phyloP scores from a whole-genome alignment of 2,113 vertebrate genomes.

The Calypte anna region DNA sequence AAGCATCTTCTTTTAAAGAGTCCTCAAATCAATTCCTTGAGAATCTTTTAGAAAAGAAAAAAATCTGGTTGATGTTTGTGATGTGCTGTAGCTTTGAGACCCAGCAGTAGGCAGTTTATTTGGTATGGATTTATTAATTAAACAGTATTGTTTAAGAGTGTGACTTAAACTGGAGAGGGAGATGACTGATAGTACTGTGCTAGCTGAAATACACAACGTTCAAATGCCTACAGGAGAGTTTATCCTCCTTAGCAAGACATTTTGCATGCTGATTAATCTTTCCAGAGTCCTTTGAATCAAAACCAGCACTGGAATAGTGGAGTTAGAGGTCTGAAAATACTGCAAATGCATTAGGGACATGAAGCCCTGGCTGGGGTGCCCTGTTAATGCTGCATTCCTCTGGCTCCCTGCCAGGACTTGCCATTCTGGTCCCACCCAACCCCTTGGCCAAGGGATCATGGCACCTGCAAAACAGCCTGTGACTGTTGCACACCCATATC shows the following conservation, averaged over 20 bases:
- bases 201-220: background rate
- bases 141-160: background rate
- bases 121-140: background rate
- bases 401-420: background rate
- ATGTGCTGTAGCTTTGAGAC: background rate
- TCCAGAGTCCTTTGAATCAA: background rate
- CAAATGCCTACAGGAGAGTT: background rate
- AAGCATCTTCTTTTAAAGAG: background rate
- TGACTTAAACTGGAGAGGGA: background rate
- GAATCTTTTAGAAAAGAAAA: background rate
- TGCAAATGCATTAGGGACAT: rapidly evolving
- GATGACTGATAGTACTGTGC: background rate
- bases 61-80: background rate
- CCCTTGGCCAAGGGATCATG: rapidly evolving
- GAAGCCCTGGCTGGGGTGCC: background rate
- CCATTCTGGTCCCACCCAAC: background rate
- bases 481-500: background rate
- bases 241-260: background rate
- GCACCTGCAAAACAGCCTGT: background rate
- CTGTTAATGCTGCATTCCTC: rapidly evolving
- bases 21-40: background rate
- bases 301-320: background rate
- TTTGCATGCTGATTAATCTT: background rate
- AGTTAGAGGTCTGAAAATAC: background rate
- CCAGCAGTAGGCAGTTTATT: background rate